Conservation (phyloP, 2,113 vertebrate genomes). For the Acinonyx jubatus region DNA sequence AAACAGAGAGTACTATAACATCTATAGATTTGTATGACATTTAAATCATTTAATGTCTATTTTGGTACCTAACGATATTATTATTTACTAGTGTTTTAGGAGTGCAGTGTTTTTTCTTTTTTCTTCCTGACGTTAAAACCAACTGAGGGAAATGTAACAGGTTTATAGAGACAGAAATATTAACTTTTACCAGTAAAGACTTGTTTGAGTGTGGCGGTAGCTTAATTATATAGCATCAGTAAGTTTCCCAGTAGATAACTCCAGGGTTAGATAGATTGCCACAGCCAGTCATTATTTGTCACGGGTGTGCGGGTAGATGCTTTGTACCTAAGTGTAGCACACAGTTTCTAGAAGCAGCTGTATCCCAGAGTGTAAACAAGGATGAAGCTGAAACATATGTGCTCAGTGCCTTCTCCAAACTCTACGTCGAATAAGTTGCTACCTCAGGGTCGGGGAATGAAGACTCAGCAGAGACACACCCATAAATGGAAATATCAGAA, state of each 20-base stretch:
- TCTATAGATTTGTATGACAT: not conserved
- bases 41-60: not conserved
- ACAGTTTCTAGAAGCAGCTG: not conserved
- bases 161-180: not conserved
- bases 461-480: not conserved
- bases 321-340: not conserved
- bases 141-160: not conserved
- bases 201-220: not conserved
- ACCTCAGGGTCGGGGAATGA: not conserved
- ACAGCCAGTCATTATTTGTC: not conserved
- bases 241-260: not conserved
- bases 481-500: not conserved
- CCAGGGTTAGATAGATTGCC: not conserved
- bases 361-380: not conserved
- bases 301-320: not conserved
- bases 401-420: not conserved
- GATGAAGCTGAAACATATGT: too few relatives aligned
- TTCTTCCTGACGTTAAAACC: not conserved
- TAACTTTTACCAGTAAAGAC: not conserved
- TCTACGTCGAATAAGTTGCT: too few relatives aligned
- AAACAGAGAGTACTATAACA: not conserved
- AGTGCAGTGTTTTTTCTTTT: not conserved
- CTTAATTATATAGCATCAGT: not conserved
- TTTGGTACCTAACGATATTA: not conserved
- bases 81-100: not conserved